Evolutionary conservation across 64 coral and sea anemone genomes (phyloP).

Genomic region (Hydrozoanthus tunicans): DNA sequence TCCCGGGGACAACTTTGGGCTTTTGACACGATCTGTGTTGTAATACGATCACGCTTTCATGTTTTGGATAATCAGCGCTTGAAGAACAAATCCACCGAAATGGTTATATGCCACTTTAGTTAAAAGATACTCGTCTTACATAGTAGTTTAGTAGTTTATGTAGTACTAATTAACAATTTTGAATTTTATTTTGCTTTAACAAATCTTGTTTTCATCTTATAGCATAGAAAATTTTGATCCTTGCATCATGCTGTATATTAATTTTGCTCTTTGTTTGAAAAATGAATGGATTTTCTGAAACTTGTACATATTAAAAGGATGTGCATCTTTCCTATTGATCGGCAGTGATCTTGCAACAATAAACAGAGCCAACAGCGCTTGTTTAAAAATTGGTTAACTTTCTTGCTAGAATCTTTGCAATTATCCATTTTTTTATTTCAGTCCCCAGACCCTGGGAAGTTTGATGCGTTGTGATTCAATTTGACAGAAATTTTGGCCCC

Average conservation of each 20-base stretch:
- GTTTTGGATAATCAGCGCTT: background rate
- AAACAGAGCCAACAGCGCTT: constrained; percentile 30
- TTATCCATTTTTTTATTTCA: too few species aligned
- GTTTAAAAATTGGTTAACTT: constrained; percentile 11
- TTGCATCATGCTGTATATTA: background rate
- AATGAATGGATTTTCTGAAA: constrained; percentile 37
- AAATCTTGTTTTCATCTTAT: background rate
- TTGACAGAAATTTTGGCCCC: too few species aligned
- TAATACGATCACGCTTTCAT: background rate
- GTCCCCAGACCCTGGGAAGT: too few species aligned
- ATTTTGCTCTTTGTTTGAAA: constrained; percentile 10
- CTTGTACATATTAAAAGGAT: constrained; percentile 13
- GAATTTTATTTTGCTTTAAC: background rate
- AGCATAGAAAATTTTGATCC: background rate
- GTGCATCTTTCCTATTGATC: background rate
- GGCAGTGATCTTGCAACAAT: constrained; percentile 3
- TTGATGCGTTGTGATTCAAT: too few species aligned
- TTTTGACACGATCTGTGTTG: constrained; percentile 6
- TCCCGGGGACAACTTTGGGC: background rate
- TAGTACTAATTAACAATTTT: background rate
- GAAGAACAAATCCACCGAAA: too few species aligned
- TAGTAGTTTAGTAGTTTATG: background rate
- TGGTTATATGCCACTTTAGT: too few species aligned
- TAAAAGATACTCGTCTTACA: background rate
- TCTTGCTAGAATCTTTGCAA: background rate